These are phyloP conservation scores for Mythimna lalbum DNA, from an alignment of 2,888 invertebrate genomes.

Conservation along the genomic window DNA sequence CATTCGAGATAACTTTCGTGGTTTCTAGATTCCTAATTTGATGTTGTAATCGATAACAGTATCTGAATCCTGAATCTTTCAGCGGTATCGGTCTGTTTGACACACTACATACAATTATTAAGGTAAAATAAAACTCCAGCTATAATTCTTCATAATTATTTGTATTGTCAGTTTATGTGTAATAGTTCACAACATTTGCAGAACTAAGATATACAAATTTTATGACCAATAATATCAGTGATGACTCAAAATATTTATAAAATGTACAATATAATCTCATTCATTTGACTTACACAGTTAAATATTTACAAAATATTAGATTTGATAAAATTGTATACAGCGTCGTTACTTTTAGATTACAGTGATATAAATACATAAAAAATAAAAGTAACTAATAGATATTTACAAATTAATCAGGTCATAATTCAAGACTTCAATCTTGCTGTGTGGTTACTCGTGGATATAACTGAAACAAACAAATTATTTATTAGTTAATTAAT, in stretches of 20 bases:
- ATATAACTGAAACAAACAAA: constrained; percentile 89
- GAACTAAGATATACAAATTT: constrained; percentile 88
- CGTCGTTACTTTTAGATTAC: constrained; percentile 86
- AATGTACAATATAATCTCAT: constrained; percentile 91
- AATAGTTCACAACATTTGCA: constrained; percentile 89
- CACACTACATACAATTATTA: background rate
- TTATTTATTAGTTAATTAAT: background rate
- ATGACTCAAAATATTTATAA: constrained; percentile 89
- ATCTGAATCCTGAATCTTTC: too few species aligned
- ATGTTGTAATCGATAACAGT: too few species aligned
- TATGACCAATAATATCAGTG: constrained; percentile 84
- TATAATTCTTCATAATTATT: constrained; percentile 81
- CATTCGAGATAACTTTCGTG: too few species aligned
- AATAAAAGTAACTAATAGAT: constrained; percentile 85
- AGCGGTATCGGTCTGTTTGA: too few species aligned
- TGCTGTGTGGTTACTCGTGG: constrained; percentile 92
- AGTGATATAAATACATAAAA: constrained; percentile 90
- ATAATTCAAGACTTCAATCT: constrained; percentile 79
- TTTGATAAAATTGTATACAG: constrained; percentile 90
- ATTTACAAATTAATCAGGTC: constrained; percentile 87
- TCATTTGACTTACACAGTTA: constrained; percentile 86
- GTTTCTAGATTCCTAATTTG: too few species aligned
- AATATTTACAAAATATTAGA: constrained; percentile 90
- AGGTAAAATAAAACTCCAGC: constrained; percentile 56
- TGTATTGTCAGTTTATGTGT: constrained; percentile 90